A percentile compares a stretch with the other conserved stretches of the same genome.
Conservation (phyloP, 2,888 invertebrate genomes). For the Macroteleia sp. region DNA sequence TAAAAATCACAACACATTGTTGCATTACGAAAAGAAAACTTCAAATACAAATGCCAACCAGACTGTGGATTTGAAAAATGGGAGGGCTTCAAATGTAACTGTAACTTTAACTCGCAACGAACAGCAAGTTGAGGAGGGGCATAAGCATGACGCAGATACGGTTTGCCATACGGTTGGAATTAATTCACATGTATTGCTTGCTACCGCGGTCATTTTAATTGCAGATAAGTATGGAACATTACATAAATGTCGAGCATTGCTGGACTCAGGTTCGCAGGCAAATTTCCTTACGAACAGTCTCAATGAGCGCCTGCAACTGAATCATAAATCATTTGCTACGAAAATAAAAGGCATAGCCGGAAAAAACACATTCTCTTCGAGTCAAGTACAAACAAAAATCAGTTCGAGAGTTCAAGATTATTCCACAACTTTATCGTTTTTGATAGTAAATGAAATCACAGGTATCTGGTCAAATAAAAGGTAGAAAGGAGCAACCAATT, state of each 20-base stretch:
- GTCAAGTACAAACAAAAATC: neutral
- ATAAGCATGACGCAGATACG: too few species aligned
- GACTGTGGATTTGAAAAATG: too few species aligned
- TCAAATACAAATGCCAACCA: too few species aligned
- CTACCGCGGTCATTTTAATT: neutral
- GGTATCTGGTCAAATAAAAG: neutral
- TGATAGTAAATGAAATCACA: neutral
- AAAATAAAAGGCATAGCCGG: neutral
- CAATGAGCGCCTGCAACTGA: neutral
- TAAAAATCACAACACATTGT: neutral
- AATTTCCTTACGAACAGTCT: neutral
- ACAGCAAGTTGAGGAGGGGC: too few species aligned
- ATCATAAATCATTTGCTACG: neutral
- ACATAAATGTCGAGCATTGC: constrained; percentile 4
- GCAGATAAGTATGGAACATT: neutral
- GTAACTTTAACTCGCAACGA: too few species aligned
- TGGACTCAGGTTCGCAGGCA: constrained; percentile 2
- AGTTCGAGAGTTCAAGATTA: neutral
- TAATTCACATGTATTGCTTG: too few species aligned
- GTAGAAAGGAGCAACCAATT: neutral
- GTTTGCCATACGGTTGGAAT: too few species aligned
- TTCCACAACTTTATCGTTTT: neutral
- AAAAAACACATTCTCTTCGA: neutral
- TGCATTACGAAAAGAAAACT: too few species aligned
- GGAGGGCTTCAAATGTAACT: too few species aligned